Percentiles rank a stretch among this genome's conserved stretches.
Conservation (phyloP, 2,888 invertebrate genomes). For the Lithophane semibrunnea region DNA sequence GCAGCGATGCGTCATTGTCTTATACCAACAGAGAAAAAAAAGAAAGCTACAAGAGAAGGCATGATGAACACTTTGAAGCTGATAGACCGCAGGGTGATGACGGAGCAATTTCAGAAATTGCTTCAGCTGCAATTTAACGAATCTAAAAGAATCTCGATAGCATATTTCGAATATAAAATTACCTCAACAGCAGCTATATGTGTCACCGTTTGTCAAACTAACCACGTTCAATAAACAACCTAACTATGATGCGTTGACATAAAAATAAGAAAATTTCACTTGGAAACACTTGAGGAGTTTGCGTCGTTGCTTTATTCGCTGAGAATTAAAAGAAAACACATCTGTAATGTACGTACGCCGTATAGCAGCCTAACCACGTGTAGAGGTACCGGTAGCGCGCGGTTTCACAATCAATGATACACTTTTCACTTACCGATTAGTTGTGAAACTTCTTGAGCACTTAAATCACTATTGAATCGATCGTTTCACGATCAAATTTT, state of each 20-base stretch:
- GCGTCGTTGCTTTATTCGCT: conserved; percentile 69
- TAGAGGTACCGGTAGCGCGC: conserved; percentile 88
- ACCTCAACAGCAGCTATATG: conserved; percentile 78
- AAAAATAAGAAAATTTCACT: conserved; percentile 72
- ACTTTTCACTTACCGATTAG: conserved; percentile 88
- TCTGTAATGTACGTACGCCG: conserved; percentile 79
- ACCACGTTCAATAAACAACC: conserved; percentile 89
- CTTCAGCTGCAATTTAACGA: conserved; percentile 21
- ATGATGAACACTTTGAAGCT: conserved; percentile 53
- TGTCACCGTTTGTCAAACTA: conserved; percentile 85
- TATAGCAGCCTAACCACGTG: conserved; percentile 87
- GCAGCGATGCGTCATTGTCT: conserved; percentile 83
- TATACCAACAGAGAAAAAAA: conserved; percentile 73
- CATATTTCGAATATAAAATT: conserved; percentile 71
- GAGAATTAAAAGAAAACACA: conserved; percentile 77
- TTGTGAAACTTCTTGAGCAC: conserved; percentile 88
- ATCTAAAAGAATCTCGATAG: conserved; percentile 36
- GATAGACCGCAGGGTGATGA: conserved; percentile 36
- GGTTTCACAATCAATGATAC: conserved; percentile 80
- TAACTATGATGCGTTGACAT: conserved; percentile 75
- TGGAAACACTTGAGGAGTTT: conserved; percentile 66
- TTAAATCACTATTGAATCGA: conserved; percentile 86
- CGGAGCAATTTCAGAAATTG: conserved; percentile 36
- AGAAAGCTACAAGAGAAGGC: conserved; percentile 72
- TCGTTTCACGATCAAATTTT: conserved; percentile 82